Conservation (phyloP, 2,888 invertebrate species). For the Ephialtes manifestator region DNA sequence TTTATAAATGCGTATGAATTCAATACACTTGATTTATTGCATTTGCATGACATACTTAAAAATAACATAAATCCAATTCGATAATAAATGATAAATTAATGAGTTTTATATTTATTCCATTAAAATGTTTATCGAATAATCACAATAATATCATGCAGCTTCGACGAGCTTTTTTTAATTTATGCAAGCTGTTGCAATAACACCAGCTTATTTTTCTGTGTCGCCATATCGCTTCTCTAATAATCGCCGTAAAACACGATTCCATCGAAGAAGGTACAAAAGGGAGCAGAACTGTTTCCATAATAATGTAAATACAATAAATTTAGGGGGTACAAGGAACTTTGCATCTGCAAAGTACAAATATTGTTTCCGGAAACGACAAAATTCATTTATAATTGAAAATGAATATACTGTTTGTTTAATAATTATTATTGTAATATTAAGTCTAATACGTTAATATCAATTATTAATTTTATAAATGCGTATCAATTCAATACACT, state of each 20-base stretch:
- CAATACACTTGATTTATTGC: not conserved
- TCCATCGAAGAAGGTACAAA: not conserved
- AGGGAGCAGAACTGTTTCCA: not conserved
- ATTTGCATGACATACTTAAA: not conserved
- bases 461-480: not conserved
- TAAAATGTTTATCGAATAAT: not conserved
- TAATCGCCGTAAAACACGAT: constrained; percentile 13
- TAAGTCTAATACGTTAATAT: not conserved
- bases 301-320: not conserved
- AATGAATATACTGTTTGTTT: not conserved
- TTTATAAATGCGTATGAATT: not conserved
- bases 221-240: not conserved
- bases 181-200: constrained; percentile 8
- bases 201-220: not conserved
- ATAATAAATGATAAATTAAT: not conserved
- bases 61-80: not conserved
- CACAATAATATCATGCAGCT: not conserved
- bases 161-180: no score
- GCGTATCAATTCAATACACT: not conserved
- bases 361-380: not conserved
- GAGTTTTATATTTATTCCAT: not conserved
- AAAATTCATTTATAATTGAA: not conserved
- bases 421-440: not conserved
- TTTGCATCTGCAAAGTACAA: not conserved
- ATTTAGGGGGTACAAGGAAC: not conserved